Conservation (phyloP, 2,888 invertebrate genomes). For the Bugulina stolonifera region DNA sequence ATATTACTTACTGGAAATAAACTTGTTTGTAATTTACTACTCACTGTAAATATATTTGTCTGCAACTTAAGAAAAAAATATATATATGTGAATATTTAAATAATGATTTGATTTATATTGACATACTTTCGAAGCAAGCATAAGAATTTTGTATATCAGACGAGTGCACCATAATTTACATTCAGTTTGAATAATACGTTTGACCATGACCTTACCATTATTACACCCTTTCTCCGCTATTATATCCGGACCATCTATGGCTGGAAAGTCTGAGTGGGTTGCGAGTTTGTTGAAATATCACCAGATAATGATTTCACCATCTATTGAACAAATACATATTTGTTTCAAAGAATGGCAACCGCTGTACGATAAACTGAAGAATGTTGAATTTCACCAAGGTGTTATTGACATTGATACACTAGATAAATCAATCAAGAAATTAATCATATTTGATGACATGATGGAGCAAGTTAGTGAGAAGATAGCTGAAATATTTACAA, state of each 20-base stretch:
- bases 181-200: neutral
- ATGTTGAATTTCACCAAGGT: constrained; percentile 4
- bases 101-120: neutral
- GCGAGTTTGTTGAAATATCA: neutral
- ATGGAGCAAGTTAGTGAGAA: constrained; percentile 9
- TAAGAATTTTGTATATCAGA: neutral
- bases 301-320: neutral
- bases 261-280: constrained; percentile 8
- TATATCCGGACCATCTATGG: neutral
- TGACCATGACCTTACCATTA: constrained; percentile 5
- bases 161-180: neutral
- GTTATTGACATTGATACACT: constrained; percentile 13
- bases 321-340: neutral
- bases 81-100: neutral
- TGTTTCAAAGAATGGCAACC: constrained; percentile 14
- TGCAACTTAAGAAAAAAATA: neutral
- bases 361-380: neutral
- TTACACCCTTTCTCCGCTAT: constrained; percentile 2
- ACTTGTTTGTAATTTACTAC: neutral
- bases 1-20: neutral
- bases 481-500: constrained; percentile 18
- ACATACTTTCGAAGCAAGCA: neutral
- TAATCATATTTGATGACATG: constrained; percentile 15
- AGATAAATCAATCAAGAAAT: constrained; percentile 14
- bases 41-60: neutral